These are phyloP conservation scores for Dryococelus australis DNA, from an alignment of 2,888 invertebrate species.

Conservation along the genomic window DNA sequence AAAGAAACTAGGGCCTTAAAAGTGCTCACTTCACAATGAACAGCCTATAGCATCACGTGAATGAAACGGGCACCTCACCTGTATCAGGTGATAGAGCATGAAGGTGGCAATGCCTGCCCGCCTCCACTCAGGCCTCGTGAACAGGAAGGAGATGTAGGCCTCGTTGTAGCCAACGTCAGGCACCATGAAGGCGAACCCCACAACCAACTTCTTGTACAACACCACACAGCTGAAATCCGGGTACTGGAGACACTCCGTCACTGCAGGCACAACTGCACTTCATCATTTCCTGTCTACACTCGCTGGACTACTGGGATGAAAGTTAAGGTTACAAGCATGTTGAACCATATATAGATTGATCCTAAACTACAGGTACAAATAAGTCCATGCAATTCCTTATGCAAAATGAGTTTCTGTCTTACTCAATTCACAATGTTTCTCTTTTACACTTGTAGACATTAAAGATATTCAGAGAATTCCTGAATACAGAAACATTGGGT, in stretches of 20 bases:
- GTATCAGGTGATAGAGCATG: slow-evolving; percentile 91
- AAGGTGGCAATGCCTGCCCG: slow-evolving; percentile 82
- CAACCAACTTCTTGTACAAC: slow-evolving; percentile 78
- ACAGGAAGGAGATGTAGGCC: slow-evolving; percentile 89
- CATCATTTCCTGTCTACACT: not conserved
- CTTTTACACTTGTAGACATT: too few species aligned
- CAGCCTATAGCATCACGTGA: too few species aligned
- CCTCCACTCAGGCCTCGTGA: slow-evolving; percentile 88
- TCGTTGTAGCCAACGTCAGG: slow-evolving; percentile 83
- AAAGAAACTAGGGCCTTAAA: too few species aligned
- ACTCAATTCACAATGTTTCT: too few species aligned
- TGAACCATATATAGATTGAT: not conserved
- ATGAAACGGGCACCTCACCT: slow-evolving; percentile 61
- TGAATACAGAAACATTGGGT: too few species aligned
- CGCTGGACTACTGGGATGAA: too few species aligned
- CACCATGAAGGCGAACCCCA: slow-evolving; percentile 91
- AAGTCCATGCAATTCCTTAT: too few species aligned
- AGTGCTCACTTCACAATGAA: too few species aligned
- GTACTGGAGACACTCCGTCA: slow-evolving; percentile 87
- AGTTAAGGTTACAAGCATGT: not conserved
- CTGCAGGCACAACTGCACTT: slow-evolving; percentile 61
- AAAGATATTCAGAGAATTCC: too few species aligned
- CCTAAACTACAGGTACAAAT: too few species aligned
- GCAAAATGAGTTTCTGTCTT: too few species aligned
- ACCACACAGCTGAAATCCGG: slow-evolving; percentile 93